Percentiles rank a stretch among this genome's conserved stretches.
Evolutionary conservation across 2,113 vertebrate genomes (phyloP).

Genomic region (Larimichthys polyactis): DNA sequence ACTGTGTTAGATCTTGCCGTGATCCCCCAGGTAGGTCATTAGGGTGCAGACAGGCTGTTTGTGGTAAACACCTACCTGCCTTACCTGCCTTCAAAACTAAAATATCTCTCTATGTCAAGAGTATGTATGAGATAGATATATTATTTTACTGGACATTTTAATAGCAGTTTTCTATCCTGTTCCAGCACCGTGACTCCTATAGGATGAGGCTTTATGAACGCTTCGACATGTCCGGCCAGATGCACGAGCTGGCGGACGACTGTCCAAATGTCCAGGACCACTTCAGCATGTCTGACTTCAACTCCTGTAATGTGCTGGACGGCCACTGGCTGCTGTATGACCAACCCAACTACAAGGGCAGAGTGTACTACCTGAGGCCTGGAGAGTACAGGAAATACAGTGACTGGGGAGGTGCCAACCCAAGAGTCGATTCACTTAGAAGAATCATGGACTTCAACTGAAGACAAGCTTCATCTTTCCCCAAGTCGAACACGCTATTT

Average conservation of each 20-base stretch:
- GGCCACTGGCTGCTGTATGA: slow-evolving; percentile 85
- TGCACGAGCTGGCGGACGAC: slow-evolving; percentile 81
- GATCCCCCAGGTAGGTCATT: slow-evolving; percentile 77
- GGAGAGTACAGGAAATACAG: slow-evolving; percentile 84
- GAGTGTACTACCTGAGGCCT: slow-evolving; percentile 81
- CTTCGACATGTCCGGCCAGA: slow-evolving; percentile 80
- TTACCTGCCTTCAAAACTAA: neutral
- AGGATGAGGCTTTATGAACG: slow-evolving; percentile 83
- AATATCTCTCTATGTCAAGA: neutral
- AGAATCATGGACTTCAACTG: slow-evolving; percentile 75
- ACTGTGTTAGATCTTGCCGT: slow-evolving; percentile 80
- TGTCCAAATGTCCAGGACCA: slow-evolving; percentile 78
- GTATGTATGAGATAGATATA: neutral
- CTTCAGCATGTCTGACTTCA: slow-evolving; percentile 77
- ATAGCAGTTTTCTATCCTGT: slow-evolving; percentile 4
- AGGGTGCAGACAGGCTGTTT: no score
- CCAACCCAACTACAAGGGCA: slow-evolving; percentile 79
- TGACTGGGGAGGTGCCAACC: slow-evolving; percentile 81
- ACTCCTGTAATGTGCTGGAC: slow-evolving; percentile 83
- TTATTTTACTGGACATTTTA: neutral
- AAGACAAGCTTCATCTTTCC: slow-evolving; percentile 24
- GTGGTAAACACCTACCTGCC: no score
- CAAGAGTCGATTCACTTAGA: slow-evolving; percentile 78
- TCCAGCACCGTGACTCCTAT: slow-evolving; percentile 78
- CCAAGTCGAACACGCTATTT: slow-evolving; percentile 28